Evolutionary conservation across 1,140 invertebrate species (phyloP).

Genomic region (Cydia splendana): DNA sequence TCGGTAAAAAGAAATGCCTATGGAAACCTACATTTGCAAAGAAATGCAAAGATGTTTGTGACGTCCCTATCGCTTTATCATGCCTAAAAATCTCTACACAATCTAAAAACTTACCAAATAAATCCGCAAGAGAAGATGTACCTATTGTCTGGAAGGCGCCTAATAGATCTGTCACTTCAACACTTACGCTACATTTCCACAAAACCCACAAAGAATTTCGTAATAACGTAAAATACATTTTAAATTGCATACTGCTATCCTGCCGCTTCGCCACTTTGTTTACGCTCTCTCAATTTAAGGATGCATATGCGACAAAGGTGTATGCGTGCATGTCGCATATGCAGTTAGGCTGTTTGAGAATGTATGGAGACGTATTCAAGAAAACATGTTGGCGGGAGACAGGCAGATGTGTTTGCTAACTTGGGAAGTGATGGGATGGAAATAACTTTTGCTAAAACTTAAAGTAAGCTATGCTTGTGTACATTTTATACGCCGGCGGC

Average conservation of each 20-base stretch:
- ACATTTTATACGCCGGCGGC: no score
- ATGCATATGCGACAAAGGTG: not conserved
- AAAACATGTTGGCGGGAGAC: not conserved
- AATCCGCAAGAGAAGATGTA: no score
- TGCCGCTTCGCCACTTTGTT: not conserved
- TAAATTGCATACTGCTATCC: conserved; percentile 14
- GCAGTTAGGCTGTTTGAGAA: not conserved
- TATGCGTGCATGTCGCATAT: not conserved
- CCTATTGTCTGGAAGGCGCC: not conserved
- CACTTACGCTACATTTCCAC: not conserved
- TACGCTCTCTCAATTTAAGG: conserved; percentile 3
- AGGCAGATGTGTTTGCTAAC: conserved; percentile 2
- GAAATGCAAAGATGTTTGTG: no score
- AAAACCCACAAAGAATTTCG: conserved; percentile 3
- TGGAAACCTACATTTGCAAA: no score
- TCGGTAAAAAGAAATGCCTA: no score
- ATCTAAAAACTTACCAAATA: no score
- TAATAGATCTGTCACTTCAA: not conserved
- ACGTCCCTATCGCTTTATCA: no score
- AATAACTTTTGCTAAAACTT: not conserved
- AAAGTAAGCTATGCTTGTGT: no score
- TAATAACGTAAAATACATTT: conserved; percentile 7
- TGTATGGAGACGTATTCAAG: not conserved
- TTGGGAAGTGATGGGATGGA: conserved; percentile 9
- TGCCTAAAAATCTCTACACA: no score